Base-by-base conservation (phyloP, 2,888 invertebrate genomes). In the Diplolepis rosae region DNA sequence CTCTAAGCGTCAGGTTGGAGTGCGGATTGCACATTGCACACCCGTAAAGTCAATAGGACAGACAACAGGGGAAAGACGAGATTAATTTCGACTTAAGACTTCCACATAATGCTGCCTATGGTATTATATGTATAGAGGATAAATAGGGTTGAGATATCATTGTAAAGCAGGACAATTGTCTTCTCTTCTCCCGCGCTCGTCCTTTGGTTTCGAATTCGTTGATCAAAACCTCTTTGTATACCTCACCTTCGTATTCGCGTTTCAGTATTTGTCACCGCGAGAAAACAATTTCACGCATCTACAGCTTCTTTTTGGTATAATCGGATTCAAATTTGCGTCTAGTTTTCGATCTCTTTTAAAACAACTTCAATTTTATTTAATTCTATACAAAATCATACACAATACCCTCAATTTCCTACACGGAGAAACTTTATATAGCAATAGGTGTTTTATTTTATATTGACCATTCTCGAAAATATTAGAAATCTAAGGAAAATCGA, bases 111-210 rank as follows among this genome's bases (percentile, higher is more conserved):
- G 24, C 13, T 24, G 61, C 24, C 61, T 61, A 35, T 30, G 7
- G 24, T 39, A 13, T 32, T 35, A 24, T 61, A 61, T 39, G n/a
- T n/a, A n/a, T n/a, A n/a, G n/a, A 22, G 54, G 18, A 30, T 56
- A 22, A 35, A 56, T 56, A 56, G 39, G 61, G 39, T 61, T 61
- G 61, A 61, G 61, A 39, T 61, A 54, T 54, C 54, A 30, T 30
- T 32, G 30, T 15, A 4, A 15, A 45, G 45, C 45, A 45, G 45
- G 15, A 45, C 45, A 45, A 45, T 45, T 45, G 3, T 48, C 22
- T 18, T 50, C 50, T 50, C 11, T 18, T n/a, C 13, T 50, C 50
- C 11, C 27, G 11, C 24, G 1, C 13, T 13, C 50, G 50, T 50
- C 50, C 24, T 50, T 50, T 50, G 24, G 24, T 50, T 50, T 50